Evolutionary conservation across 2,888 invertebrate species (phyloP).

Genomic region (Ethmia dodecea): DNA sequence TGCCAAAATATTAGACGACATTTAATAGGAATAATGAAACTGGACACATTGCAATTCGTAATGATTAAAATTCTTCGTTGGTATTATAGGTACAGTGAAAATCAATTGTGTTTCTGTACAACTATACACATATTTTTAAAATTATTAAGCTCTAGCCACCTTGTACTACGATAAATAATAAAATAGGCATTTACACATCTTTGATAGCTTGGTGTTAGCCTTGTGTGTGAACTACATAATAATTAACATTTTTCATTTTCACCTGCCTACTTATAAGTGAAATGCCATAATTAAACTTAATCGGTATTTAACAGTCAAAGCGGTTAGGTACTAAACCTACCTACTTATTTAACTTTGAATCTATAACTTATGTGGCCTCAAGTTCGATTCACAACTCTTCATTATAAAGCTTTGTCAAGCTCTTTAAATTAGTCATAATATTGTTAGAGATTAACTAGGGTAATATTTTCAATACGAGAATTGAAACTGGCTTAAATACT

Average conservation of each 20-base stretch:
- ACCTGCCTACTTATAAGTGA: too few relatives aligned
- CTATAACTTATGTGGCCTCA: constrained; percentile 69
- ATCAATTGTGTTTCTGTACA: too few relatives aligned
- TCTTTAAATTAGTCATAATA: constrained; percentile 67
- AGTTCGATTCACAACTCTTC: constrained; percentile 76
- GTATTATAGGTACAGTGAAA: too few relatives aligned
- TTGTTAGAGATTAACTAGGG: constrained; percentile 45
- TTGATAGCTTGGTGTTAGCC: too few relatives aligned
- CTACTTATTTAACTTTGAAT: too few relatives aligned
- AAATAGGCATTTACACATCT: too few relatives aligned
- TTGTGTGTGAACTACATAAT: too few relatives aligned
- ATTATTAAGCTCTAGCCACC: not conserved
- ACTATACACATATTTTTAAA: not conserved
- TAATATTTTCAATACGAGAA: constrained; percentile 45
- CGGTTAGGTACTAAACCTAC: constrained; percentile 44
- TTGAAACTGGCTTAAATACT: constrained; percentile 40
- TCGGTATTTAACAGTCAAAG: constrained; percentile 53
- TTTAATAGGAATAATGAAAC: too few relatives aligned
- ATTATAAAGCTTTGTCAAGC: constrained; percentile 75
- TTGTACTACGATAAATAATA: constrained; percentile 12
- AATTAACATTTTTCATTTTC: too few relatives aligned
- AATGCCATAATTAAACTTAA: constrained; percentile 29
- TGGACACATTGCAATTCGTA: too few relatives aligned
- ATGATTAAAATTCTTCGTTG: too few relatives aligned
- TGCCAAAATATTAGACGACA: too few relatives aligned